Percentiles rank a stretch among this genome's conserved stretches.
Evolutionary conservation across 2,888 invertebrate genomes (phyloP).

Genomic region (Sinodicranocentrus sp.): DNA sequence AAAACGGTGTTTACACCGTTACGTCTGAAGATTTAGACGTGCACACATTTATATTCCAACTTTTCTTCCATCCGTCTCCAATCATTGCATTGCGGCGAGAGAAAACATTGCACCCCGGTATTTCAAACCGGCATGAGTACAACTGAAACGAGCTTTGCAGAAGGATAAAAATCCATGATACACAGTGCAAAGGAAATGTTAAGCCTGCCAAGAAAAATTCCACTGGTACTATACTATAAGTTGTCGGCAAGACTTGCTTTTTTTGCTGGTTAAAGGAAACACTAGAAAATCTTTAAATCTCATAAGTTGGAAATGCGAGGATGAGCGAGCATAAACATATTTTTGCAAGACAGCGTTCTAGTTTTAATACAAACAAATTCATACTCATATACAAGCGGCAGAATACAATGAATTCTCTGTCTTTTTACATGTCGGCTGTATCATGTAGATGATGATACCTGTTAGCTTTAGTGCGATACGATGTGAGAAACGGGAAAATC

Average conservation of each 20-base stretch:
- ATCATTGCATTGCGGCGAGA: too few species aligned
- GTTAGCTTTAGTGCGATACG: background rate
- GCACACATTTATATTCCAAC: background rate
- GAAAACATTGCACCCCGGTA: background rate
- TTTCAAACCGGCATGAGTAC: conserved; percentile 7
- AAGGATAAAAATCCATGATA: background rate
- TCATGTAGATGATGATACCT: too few species aligned
- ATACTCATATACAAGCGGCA: background rate
- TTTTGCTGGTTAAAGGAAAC: conserved; percentile 9
- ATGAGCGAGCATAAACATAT: background rate
- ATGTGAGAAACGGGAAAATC: conserved; percentile 60
- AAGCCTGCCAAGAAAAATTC: background rate
- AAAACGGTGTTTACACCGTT: conserved; percentile 48
- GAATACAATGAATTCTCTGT: background rate
- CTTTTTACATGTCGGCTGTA: too few species aligned
- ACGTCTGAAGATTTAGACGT: background rate
- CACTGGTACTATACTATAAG: background rate
- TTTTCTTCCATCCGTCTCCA: background rate
- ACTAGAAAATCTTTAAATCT: conserved; percentile 2
- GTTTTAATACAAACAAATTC: background rate
- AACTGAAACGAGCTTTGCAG: background rate
- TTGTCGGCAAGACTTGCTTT: too few species aligned
- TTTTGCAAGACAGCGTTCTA: conserved; percentile 6
- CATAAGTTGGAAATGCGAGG: background rate
- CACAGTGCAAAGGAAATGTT: background rate